phyloP scores from a whole-genome alignment of 2,797 vertebrate species.

The Emydoidea blandingii region DNA sequence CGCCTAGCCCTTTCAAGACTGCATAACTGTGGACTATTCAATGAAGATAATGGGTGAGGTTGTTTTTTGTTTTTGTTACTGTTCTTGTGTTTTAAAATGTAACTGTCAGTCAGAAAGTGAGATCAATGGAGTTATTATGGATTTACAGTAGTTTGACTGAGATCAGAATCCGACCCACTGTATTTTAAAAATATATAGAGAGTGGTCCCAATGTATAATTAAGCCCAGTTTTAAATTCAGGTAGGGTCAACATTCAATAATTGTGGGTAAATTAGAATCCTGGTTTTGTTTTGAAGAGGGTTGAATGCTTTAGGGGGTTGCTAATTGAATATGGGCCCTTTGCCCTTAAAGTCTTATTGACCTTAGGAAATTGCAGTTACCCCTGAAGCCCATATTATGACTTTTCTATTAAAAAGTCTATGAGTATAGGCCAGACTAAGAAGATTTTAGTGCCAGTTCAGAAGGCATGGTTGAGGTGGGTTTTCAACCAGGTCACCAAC shows the following conservation, averaged over 20 bases:
- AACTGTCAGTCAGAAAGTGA: background rate
- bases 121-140: background rate
- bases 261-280: background rate
- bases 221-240: background rate
- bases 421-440: background rate
- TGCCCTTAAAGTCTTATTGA: background rate
- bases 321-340: background rate
- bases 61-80: slow-evolving; percentile 32
- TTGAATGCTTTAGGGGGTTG: background rate
- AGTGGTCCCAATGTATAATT: background rate
- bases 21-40: slow-evolving; percentile 77
- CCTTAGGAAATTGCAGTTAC: background rate
- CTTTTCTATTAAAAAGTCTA: background rate
- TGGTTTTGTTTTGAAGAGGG: background rate
- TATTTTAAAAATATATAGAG: background rate
- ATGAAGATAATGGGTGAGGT: slow-evolving; percentile 78
- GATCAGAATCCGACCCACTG: background rate
- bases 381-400: background rate
- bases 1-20: slow-evolving; percentile 79
- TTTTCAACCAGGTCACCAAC: background rate
- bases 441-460: background rate
- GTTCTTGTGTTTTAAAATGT: background rate
- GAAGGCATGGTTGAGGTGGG: background rate
- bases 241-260: background rate
- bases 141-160: background rate